Percentiles rank a stretch among this genome's conserved stretches.
These are phyloP conservation scores for Gortyna flavago DNA, from an alignment of 2,888 invertebrate genomes.

Conservation along the genomic window DNA sequence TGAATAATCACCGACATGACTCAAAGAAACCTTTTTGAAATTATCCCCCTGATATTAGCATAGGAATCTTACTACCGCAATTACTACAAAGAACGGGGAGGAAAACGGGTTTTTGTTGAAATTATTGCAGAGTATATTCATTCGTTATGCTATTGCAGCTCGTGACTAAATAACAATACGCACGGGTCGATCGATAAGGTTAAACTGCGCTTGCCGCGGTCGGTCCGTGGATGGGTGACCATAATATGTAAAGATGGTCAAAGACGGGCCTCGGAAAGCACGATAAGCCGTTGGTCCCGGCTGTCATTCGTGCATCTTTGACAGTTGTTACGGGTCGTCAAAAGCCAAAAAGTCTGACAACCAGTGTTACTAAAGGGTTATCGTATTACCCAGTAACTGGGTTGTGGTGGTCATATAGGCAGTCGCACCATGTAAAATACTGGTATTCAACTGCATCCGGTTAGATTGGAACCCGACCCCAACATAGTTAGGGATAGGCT, in stretches of 20 bases:
- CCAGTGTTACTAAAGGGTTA: not conserved
- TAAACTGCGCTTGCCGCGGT: not conserved
- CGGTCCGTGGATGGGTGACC: not conserved
- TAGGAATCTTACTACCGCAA: constrained; percentile 51
- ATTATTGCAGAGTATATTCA: constrained; percentile 1
- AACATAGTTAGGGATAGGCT: not conserved
- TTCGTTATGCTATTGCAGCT: not conserved
- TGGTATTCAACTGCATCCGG: not conserved
- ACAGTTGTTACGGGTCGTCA: not conserved
- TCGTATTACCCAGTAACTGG: not conserved
- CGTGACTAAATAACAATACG: not conserved
- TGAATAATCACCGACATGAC: constrained; percentile 64
- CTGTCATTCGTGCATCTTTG: not conserved
- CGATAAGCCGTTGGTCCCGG: not conserved
- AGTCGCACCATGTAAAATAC: not conserved
- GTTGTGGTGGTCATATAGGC: not conserved
- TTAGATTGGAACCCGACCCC: not conserved
- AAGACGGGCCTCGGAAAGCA: not conserved
- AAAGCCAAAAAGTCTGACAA: not conserved
- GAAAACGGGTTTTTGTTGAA: constrained; percentile 1
- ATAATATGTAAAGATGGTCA: too few relatives aligned
- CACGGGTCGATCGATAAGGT: not conserved
- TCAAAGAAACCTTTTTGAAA: constrained; percentile 59
- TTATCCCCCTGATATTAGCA: constrained; percentile 55
- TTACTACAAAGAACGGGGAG: not conserved